Evolutionary conservation across 2,888 invertebrate species (phyloP), one percentile per base, ranked within the genome.

Genomic region (Drosophila subquinaria): DNA sequence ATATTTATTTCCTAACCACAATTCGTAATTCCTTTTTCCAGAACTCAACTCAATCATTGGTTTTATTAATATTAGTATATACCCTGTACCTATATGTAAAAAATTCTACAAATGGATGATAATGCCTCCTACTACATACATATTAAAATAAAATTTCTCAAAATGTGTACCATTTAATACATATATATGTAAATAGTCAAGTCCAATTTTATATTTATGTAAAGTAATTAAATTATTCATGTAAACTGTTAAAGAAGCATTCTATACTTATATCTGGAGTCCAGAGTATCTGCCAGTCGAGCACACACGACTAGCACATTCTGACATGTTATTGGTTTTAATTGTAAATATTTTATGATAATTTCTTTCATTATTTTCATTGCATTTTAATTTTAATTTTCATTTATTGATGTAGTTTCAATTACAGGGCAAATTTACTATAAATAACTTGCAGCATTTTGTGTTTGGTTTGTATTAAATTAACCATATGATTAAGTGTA

Each of bases 371-470:
- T 45, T 35, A 43, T 66, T 53, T 57, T 51, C 33, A 38, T 42
- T 61, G 57, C 36, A 38, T 52, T 79, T 75, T 74, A 33, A 59
- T 71, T 73, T 75, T 56, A 50, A 61, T 10, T 53, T 65, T 60
- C 50, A 55, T 71, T 72, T 64, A 57, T 51, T 63, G 61, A 38
- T 42, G n/a, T 63, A 61, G 57, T 61, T 73, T 69, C 62, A 77
- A 79, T 82, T 77, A 59, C 73, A 71, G 61, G 71, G 70, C 57
- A 76, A 79, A 73, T 69, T 56, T 70, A 48, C 43, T 70, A 66
- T 68, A 64, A 78, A 76, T 72, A 82, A 72, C 50, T 65, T 66
- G 23, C 47, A 56, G 40, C 36, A 52, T 62, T 61, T 51, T 57
- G 11, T 30, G 8, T 64, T 40, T 1, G 38, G 40, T 66, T 56